These are phyloP conservation scores for Heliangelus exortis DNA, from an alignment of 2,797 vertebrate genomes.

Conservation along the genomic window DNA sequence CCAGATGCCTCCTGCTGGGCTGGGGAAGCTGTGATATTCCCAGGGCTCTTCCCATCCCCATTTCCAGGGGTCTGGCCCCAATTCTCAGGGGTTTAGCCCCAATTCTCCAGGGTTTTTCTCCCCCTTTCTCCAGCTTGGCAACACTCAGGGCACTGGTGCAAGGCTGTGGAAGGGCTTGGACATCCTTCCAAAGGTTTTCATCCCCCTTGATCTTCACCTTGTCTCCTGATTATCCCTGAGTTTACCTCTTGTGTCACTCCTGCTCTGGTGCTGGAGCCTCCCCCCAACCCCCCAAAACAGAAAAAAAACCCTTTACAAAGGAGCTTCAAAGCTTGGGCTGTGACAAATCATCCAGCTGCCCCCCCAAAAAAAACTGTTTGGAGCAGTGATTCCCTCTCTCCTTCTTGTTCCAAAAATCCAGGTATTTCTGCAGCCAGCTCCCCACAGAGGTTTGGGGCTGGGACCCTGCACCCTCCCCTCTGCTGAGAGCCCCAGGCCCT, in stretches of 20 bases:
- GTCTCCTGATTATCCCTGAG: background rate
- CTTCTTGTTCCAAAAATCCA: background rate
- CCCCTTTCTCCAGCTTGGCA: background rate
- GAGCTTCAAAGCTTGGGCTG: background rate
- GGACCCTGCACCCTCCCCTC: background rate
- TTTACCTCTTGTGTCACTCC: accelerated
- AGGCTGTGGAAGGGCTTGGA: background rate
- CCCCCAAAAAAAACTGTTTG: background rate
- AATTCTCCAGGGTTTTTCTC: accelerated
- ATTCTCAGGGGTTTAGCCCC: background rate
- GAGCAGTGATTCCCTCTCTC: background rate
- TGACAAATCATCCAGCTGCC: too few relatives aligned
- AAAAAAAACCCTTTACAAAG: background rate
- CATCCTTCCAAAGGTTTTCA: background rate
- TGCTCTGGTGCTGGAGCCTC: background rate
- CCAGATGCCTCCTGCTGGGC: background rate
- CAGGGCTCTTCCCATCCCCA: background rate
- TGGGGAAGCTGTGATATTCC: background rate
- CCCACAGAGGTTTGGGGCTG: background rate
- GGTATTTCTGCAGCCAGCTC: background rate
- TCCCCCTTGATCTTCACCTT: background rate
- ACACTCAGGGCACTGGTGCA: accelerated
- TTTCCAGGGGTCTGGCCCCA: background rate
- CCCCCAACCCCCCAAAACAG: too few relatives aligned
- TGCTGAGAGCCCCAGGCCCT: background rate